A percentile compares a stretch with the other conserved stretches of the same genome.
These are phyloP conservation scores for Aricia agestis DNA, from an alignment of 1,140 invertebrate species.

Conservation along the genomic window DNA sequence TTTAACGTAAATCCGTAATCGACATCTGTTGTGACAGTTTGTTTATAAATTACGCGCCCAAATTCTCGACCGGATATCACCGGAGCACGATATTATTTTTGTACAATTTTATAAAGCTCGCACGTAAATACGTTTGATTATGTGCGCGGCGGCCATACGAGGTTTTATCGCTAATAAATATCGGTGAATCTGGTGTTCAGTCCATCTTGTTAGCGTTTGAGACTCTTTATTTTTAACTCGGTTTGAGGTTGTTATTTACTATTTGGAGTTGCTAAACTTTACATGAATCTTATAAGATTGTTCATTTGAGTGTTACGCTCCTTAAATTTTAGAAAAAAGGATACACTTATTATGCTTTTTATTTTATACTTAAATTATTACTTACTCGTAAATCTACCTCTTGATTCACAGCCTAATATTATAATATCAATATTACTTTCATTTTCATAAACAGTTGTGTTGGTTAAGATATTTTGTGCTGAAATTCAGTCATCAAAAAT, in stretches of 20 bases:
- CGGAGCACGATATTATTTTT: conserved; percentile 45
- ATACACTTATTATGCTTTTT: no score
- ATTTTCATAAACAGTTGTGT: no score
- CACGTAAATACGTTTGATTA: conserved; percentile 42
- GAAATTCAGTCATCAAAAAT: neutral
- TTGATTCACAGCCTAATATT: no score
- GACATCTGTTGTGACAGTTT: conserved; percentile 53
- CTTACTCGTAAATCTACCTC: no score
- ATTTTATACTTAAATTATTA: no score
- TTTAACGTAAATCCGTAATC: conserved; percentile 42
- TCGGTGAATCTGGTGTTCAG: conserved; percentile 48
- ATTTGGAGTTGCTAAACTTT: neutral
- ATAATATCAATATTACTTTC: no score
- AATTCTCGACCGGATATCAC: conserved; percentile 59
- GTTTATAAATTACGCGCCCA: conserved; percentile 54
- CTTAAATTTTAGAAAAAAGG: no score
- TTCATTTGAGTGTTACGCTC: neutral
- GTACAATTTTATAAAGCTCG: conserved; percentile 38
- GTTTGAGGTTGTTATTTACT: conserved; percentile 39
- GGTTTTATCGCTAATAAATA: conserved; percentile 66
- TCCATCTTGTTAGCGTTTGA: conserved; percentile 34
- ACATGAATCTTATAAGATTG: neutral
- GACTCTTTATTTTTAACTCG: conserved; percentile 55
- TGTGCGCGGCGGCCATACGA: conserved; percentile 33
- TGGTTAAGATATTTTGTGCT: neutral